These are phyloP conservation scores for Orthosia cruda DNA, from an alignment of 2,888 invertebrate genomes.

Conservation along the genomic window DNA sequence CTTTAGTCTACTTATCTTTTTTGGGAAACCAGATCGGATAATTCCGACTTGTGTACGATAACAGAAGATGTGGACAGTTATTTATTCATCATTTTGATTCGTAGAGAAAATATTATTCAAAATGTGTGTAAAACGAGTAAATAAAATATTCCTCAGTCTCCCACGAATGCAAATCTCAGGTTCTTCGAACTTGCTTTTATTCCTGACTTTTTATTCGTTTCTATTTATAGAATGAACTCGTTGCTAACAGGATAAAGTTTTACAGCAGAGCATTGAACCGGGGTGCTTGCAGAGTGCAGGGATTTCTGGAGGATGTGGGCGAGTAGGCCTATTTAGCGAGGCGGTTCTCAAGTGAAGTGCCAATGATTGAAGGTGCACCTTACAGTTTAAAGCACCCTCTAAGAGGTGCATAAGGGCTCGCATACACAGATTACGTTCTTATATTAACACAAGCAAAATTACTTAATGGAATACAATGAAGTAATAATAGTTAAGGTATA, in stretches of 20 bases:
- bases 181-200: conserved; percentile 7
- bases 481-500: too few species aligned
- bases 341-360: background rate
- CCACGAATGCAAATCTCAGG: background rate
- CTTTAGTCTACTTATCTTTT: background rate
- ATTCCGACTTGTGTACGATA: background rate
- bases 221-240: conserved; percentile 26
- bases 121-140: background rate
- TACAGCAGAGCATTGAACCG: conserved; percentile 16
- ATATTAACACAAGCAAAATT: too few species aligned
- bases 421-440: too few species aligned
- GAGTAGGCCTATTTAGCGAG: conserved; percentile 1
- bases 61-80: background rate
- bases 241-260: conserved; percentile 30
- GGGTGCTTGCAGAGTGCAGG: background rate
- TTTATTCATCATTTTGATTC: background rate
- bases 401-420: too few species aligned
- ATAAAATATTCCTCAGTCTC: background rate
- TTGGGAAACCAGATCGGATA: conserved; percentile 1
- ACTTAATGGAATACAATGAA: too few species aligned
- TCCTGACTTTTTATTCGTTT: conserved; percentile 14
- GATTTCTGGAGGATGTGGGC: conserved; percentile 1
- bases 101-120: background rate
- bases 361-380: background rate
- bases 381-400: too few species aligned